Evolutionary conservation across 2,113 vertebrate species (phyloP).

Genomic region (Dromaius novaehollandiae): DNA sequence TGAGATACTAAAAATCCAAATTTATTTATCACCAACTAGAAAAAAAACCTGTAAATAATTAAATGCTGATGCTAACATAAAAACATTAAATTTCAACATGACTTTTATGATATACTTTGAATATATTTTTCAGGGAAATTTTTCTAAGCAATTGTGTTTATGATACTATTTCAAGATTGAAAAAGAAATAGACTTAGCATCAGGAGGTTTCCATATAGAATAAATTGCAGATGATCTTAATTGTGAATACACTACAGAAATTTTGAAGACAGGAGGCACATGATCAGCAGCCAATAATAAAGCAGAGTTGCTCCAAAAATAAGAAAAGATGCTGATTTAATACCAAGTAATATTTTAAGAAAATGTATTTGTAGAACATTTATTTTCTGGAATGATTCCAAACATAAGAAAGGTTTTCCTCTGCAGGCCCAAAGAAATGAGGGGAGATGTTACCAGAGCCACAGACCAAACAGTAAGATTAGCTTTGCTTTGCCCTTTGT

Average conservation of each 20-base stretch:
- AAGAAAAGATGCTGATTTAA: neutral
- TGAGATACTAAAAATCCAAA: too few relatives aligned
- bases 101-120: neutral
- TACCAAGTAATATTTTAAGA: neutral
- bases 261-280: neutral
- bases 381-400: neutral
- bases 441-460: neutral
- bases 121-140: neutral
- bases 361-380: neutral
- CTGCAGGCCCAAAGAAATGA: neutral
- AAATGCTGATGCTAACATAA: neutral
- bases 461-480: fast-evolving
- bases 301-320: neutral
- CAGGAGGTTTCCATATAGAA: neutral
- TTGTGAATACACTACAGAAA: neutral
- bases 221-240: neutral
- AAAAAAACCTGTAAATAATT: neutral
- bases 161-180: neutral
- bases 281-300: neutral
- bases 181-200: neutral
- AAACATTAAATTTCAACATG: neutral
- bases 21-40: neutral
- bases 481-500: neutral
- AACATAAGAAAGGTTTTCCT: neutral
- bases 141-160: neutral